Evolutionary conservation across 2,888 invertebrate species (phyloP).

Genomic region (Seira ritae): DNA sequence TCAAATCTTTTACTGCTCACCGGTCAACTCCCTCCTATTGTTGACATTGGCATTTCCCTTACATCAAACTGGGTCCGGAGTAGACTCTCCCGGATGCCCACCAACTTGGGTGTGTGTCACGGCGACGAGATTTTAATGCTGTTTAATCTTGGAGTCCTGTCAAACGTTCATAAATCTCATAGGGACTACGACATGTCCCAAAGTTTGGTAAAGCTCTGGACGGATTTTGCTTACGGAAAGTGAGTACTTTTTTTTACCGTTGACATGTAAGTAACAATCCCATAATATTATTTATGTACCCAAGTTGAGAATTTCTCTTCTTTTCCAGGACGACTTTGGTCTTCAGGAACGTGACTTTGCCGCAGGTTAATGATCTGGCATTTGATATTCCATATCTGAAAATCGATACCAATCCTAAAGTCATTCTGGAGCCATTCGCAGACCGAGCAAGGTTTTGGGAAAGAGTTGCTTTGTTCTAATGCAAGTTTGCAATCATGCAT

Average conservation of each 20-base stretch:
- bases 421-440: constrained; percentile 54
- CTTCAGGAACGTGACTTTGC: constrained; percentile 46
- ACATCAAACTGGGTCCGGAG: constrained; percentile 57
- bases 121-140: constrained; percentile 79
- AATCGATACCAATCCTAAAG: constrained; percentile 32
- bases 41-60: constrained; percentile 53
- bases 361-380: constrained; percentile 32
- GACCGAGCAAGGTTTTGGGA: constrained; percentile 50
- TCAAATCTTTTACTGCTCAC: constrained; percentile 52
- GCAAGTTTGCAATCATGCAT: too few relatives aligned
- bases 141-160: constrained; percentile 76
- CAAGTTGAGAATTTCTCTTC: background rate
- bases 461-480: constrained; percentile 40
- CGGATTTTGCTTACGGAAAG: constrained; percentile 59
- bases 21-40: constrained; percentile 55
- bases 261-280: too few relatives aligned
- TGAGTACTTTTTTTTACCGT: too few relatives aligned
- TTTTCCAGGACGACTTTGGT: constrained; percentile 31
- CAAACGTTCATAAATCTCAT: constrained; percentile 68
- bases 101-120: constrained; percentile 76
- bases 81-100: constrained; percentile 21
- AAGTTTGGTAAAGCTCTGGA: constrained; percentile 58
- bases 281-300: background rate
- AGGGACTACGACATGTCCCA: constrained; percentile 60
- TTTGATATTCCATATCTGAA: constrained; percentile 50